These are phyloP conservation scores for Isichthys henryi DNA, from an alignment of 2,113 vertebrate genomes.

Conservation along the genomic window DNA sequence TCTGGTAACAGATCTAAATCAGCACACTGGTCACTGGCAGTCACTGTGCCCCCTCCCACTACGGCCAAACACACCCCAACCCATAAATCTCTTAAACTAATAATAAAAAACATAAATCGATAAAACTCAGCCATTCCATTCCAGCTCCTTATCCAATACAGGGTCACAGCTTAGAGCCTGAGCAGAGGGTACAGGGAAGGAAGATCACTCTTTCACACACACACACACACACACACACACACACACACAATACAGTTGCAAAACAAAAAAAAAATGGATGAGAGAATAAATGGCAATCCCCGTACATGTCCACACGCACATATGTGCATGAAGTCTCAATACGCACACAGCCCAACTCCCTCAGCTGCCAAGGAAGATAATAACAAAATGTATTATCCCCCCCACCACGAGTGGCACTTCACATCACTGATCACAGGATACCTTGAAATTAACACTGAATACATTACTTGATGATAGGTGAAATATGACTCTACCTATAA, in stretches of 20 bases:
- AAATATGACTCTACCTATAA: not conserved
- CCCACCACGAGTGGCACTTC: not conserved
- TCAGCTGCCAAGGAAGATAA: not conserved
- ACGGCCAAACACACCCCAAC: not conserved
- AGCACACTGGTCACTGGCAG: not conserved
- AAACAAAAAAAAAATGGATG: not conserved
- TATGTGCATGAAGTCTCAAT: not conserved
- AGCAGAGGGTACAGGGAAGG: not conserved
- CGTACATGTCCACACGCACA: not conserved
- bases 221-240: not conserved
- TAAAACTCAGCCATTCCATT: not conserved
- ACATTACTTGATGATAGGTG: not conserved
- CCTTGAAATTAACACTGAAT: not conserved
- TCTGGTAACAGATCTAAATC: slow-evolving; percentile 43
- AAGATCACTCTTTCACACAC: not conserved
- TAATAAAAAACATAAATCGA: not conserved
- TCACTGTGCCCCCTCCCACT: not conserved
- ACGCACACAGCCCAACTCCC: not conserved
- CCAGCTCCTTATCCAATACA: not conserved
- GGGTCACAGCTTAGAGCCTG: not conserved
- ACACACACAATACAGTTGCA: not conserved
- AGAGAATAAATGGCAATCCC: not conserved
- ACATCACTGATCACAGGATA: not conserved
- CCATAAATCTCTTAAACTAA: not conserved
- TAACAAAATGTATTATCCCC: not conserved